Evolutionary conservation across 1,140 invertebrate genomes (phyloP).

Genomic region (Brachionus koreanus): DNA sequence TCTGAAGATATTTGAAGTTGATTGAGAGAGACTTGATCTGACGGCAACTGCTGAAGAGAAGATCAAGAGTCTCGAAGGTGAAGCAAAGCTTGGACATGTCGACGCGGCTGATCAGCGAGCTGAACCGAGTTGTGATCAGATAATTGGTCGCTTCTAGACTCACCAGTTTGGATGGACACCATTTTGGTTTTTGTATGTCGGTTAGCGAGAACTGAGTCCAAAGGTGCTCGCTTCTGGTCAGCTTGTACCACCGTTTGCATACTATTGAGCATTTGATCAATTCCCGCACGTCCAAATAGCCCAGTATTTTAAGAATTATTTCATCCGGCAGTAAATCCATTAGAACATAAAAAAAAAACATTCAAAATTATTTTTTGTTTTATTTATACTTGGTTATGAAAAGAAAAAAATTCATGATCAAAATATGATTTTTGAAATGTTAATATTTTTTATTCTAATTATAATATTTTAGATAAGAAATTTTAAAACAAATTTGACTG

Average conservation of each 20-base stretch:
- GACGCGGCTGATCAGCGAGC: not conserved
- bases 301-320: conserved; percentile 3
- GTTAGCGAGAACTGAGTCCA: conserved; percentile 29
- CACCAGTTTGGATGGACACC: conserved; percentile 26
- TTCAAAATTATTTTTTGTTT: not conserved
- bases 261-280: not conserved
- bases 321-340: conserved; percentile 27
- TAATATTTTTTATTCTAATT: not conserved
- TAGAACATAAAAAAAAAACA: not conserved
- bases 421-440: not conserved
- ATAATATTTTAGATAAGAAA: conserved; percentile 8
- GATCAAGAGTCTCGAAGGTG: conserved; percentile 25
- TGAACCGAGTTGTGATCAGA: not conserved
- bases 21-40: conserved; percentile 3
- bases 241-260: not conserved
- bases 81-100: conserved; percentile 39
- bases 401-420: not conserved
- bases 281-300: not conserved
- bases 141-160: not conserved
- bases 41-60: not conserved
- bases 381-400: not conserved
- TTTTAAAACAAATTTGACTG: not conserved
- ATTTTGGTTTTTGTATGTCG: conserved; percentile 42
- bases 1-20: conserved; percentile 40
- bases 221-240: not conserved